A percentile compares a stretch with the other conserved stretches of the same genome.
These are phyloP conservation scores for Acanthiza pusilla DNA, from an alignment of 2,797 vertebrate genomes.

Conservation along the genomic window DNA sequence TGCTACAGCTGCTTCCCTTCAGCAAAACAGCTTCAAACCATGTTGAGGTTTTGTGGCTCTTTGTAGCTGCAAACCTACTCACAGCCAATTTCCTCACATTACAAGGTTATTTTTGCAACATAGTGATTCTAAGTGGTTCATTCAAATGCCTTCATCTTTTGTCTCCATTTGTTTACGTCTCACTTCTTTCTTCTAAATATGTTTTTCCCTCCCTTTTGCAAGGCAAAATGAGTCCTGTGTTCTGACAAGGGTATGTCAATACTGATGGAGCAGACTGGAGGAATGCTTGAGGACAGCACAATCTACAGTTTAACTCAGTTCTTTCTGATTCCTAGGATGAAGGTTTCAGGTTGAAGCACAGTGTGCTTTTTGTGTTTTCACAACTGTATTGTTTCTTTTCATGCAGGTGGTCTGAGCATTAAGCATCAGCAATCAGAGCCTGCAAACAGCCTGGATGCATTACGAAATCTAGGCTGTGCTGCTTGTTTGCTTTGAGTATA, in stretches of 20 bases:
- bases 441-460: background rate
- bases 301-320: background rate
- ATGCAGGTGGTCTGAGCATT: background rate
- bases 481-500: background rate
- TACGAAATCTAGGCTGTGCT: background rate
- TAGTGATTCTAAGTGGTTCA: background rate
- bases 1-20: background rate
- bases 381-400: background rate
- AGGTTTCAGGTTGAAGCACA: background rate
- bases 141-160: background rate
- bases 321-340: background rate
- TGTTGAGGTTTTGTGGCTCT: background rate
- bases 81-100: background rate
- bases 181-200: background rate
- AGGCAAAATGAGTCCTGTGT: background rate
- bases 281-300: background rate
- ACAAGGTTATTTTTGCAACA: background rate
- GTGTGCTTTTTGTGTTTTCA: background rate
- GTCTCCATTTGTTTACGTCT: background rate
- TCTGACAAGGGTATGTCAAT: fast-evolving
- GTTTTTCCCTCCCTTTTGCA: background rate
- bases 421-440: background rate
- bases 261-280: background rate
- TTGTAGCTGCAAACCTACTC: background rate
- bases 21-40: background rate